Base-by-base conservation (phyloP, 2,888 invertebrate species). In the Eurytoma californica region DNA sequence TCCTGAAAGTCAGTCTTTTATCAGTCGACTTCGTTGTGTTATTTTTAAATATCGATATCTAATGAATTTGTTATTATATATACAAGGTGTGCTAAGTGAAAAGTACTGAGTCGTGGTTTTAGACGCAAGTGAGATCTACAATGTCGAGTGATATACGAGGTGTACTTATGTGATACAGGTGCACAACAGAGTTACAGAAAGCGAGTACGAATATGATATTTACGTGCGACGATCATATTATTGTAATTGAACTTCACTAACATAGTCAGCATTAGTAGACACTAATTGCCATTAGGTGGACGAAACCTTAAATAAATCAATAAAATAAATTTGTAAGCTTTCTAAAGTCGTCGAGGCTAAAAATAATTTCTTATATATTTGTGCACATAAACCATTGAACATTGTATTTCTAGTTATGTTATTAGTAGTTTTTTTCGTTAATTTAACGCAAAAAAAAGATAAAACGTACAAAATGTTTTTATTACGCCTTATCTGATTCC, bases 291-390 rank as follows among this genome's bases (percentile, higher is more conserved):
- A 65, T 81, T 81, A 81, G 77, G 79, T 73, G 58, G 79, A 79
- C 16, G 79, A 39, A 57, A 77, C 79, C 77, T 81, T 81, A 55
- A 80, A 80, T 76, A 78, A 81, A 79, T 76, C 55, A 77, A 58
- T 73, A 53, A 53, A 51, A 69, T 30, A 77, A 66, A 70, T 75
- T 78, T 78, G 68, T 67, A 80, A 78, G 80, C 72, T 3, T 73
- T 73, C 28, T 9, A 20, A 72, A 20, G 74, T 70, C 39, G 39
- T 39, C 39, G 39, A 39, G 39, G 7, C 39, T 39, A 39, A 39
- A 39, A 39, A 39, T 9, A 39, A 9, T 39, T 39, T 39, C 9
- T 7, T 39, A 39, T 39, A 39, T 39, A 7, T 39, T 39, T 39
- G 39, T 9, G 5, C 39, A 39, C 7, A 7, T 39, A 39, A 39